Evolutionary conservation across 2,113 vertebrate genomes (phyloP), one percentile per base, ranked within the genome.

Genomic region (Leptobrachium leishanense): DNA sequence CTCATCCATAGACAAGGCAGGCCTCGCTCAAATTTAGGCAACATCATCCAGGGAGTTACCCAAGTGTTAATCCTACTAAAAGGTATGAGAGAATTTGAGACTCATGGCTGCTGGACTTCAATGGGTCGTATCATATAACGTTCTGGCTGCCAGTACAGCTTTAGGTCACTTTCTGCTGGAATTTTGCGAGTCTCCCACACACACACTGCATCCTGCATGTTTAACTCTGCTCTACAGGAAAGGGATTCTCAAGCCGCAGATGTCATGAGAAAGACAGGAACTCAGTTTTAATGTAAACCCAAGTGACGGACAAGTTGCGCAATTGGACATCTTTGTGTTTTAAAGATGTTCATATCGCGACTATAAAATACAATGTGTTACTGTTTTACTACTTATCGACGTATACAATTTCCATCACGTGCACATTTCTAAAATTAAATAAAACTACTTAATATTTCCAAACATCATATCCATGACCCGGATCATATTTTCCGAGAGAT

Each of bases 31-130:
- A 10, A 55, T 63, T 50, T 59, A 63, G 12, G 39, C 68, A 64
- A 53, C 50, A n/a, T 63, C 43, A 70, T 78, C 59, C 50, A 39
- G 57, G 68, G 76, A 64, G 68, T 78, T 79, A 43, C 70, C 70
- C 12, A 57, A 73, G 62, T 79, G 63, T 67, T 79, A 79, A 72
- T 79, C 70, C 72, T 73, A n/a, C 70, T 79, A 67, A 79, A 63
- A 55, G 62, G 46, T 46, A 10, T 55, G 63, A 72, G 43, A 7
- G 57, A 39, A 79, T n/a, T 40, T 43, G 63, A 79, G 39, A 73
- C 43, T 57, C 42, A 55, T 20, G 62, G 76, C 20, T 55, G 54
- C 41, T 67, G 57, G 41, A 53, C 53, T 79, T 63, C 59, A 72
- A 15, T 68, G 46, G 53, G 40, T 12, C 13, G 70, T 57, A 79